A percentile compares a stretch with the other conserved stretches of the same genome.
phyloP scores from a whole-genome alignment of 2,797 vertebrate species.

The Aeoliscus strigatus region DNA sequence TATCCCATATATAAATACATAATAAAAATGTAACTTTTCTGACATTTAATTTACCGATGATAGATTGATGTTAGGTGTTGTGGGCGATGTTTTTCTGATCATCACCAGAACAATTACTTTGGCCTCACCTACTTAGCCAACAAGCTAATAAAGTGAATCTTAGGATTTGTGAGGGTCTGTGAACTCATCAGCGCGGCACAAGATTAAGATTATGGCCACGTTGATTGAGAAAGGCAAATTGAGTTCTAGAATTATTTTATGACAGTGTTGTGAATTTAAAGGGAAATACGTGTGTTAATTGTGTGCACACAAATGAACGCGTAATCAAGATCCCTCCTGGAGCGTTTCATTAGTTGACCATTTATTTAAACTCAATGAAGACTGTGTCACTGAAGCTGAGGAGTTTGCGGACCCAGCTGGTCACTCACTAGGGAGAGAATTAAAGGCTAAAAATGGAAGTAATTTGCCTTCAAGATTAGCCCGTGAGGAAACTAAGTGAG shows the following conservation, averaged over 20 bases:
- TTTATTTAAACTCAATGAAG: conserved; percentile 40
- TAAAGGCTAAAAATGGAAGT: conserved; percentile 71
- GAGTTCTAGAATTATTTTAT: conserved; percentile 17
- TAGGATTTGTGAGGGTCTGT: conserved; percentile 23
- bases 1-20: too few relatives aligned
- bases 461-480: conserved; percentile 69
- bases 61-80: conserved; percentile 9
- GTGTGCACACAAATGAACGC: neutral
- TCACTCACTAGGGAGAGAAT: conserved; percentile 61
- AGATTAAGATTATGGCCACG: conserved; percentile 43
- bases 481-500: conserved; percentile 49
- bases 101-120: conserved; percentile 31
- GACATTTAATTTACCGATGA: conserved; percentile 16
- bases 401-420: conserved; percentile 54
- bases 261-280: conserved; percentile 17
- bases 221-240: conserved; percentile 31
- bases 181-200: conserved; percentile 20
- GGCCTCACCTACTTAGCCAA: conserved; percentile 4
- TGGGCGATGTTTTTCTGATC: conserved; percentile 18
- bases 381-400: conserved; percentile 42
- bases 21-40: too few relatives aligned
- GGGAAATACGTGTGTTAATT: conserved; percentile 2
- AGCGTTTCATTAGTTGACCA: conserved; percentile 33
- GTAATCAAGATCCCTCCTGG: conserved; percentile 7
- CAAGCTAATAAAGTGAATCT: too few relatives aligned